A percentile compares a stretch with the other conserved stretches of the same genome.
Conservation (phyloP, 2,888 invertebrate genomes). For the Drosophila mulleri region DNA sequence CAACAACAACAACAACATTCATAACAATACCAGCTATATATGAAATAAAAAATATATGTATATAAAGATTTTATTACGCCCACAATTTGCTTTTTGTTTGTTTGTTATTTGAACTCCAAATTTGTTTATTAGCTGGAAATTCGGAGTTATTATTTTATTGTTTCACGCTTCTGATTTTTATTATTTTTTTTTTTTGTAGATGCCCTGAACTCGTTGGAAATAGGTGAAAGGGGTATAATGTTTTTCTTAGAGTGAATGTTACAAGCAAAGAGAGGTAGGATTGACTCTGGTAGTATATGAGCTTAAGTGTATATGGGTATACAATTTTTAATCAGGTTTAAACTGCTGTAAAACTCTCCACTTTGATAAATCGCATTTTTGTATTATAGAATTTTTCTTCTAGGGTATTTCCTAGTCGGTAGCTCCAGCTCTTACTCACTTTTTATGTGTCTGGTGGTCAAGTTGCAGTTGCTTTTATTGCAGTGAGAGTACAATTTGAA, state of each 20-base stretch:
- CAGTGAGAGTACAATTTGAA: constrained; percentile 10
- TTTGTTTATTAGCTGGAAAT: constrained; percentile 75
- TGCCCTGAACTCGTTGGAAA: not conserved
- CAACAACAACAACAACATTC: constrained; percentile 10
- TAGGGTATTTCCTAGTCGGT: not conserved
- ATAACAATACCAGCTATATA: constrained; percentile 27
- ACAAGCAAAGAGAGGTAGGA: no score
- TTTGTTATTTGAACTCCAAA: constrained; percentile 20
- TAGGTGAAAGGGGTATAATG: not conserved
- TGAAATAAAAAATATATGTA: constrained; percentile 10
- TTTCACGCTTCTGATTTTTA: constrained; percentile 59
- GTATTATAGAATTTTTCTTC: no score
- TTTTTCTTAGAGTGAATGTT: not conserved
- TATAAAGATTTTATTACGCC: constrained; percentile 58
- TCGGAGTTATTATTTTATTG: constrained; percentile 48
- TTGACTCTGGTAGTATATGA: no score
- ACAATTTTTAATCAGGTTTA: no score
- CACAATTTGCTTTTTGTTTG: constrained; percentile 43
- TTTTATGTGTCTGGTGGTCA: constrained; percentile 25
- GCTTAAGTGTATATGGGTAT: no score
- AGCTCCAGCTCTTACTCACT: not conserved
- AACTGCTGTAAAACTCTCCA: no score
- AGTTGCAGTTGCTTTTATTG: constrained; percentile 17
- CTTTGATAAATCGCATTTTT: no score
- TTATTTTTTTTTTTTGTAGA: constrained; percentile 1